phyloP scores from a whole-genome alignment of 2,888 invertebrate species.

The Saturnia japonica region DNA sequence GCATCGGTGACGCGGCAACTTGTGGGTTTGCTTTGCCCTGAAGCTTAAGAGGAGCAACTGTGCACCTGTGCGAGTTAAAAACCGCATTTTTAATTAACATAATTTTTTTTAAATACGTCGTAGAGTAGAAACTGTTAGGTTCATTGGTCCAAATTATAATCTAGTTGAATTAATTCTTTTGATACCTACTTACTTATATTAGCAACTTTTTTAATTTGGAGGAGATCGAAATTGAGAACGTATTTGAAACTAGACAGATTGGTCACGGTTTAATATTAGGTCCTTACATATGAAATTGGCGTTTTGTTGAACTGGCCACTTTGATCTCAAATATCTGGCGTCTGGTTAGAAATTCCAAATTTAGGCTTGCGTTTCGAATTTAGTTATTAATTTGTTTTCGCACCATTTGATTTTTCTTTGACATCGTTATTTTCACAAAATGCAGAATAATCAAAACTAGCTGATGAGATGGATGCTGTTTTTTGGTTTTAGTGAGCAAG shows the following conservation, averaged over 20 bases:
- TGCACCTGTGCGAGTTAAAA: not conserved
- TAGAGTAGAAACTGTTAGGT: not conserved
- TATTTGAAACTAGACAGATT: not conserved
- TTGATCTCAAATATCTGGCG: too few species aligned
- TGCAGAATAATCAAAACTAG: too few species aligned
- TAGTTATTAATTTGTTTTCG: too few species aligned
- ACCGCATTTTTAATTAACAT: not conserved
- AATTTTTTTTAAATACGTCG: not conserved
- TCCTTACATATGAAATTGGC: not conserved
- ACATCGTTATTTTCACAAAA: too few species aligned
- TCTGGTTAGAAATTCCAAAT: too few species aligned
- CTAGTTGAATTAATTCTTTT: not conserved
- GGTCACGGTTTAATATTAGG: not conserved
- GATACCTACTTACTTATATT: not conserved
- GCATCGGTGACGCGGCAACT: conserved; percentile 31
- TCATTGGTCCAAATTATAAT: not conserved
- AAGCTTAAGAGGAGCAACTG: too few species aligned
- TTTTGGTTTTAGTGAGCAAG: too few species aligned
- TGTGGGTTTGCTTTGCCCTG: conserved; percentile 9
- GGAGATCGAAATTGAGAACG: not conserved
- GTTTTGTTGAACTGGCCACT: too few species aligned
- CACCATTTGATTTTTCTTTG: too few species aligned
- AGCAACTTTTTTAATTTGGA: not conserved
- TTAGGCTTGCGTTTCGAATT: too few species aligned
- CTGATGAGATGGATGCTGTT: too few species aligned